Conservation (phyloP, 1,140 invertebrate genomes). For the Steinernema khuongi region DNA sequence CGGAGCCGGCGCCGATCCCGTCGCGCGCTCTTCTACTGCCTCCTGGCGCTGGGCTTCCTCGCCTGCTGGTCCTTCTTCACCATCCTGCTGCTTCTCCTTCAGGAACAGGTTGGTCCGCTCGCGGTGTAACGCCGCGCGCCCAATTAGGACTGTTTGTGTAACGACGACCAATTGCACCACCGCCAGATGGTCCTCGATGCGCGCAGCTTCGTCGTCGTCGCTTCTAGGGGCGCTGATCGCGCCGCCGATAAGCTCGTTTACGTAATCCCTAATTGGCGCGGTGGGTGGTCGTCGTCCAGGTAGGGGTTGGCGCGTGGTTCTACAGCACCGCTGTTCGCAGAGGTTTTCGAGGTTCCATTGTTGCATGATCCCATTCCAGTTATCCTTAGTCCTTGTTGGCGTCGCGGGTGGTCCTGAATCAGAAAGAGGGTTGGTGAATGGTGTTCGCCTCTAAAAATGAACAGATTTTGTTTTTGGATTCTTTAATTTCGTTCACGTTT, state of each 20-base stretch:
- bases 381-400: no score
- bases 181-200: not conserved
- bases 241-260: not conserved
- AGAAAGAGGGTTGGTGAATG: no score
- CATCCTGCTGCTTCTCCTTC: slow-evolving; percentile 1
- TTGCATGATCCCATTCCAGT: no score
- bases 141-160: slow-evolving; percentile 17
- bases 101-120: slow-evolving; percentile 6
- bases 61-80: slow-evolving; percentile 5
- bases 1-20: not conserved
- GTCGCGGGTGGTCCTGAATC: no score
- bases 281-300: not conserved
- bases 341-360: no score
- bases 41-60: not conserved
- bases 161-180: slow-evolving; percentile 1
- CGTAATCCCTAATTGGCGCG: slow-evolving; percentile 1
- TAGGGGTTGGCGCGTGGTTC: not conserved
- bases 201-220: not conserved
- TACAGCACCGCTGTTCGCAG: not conserved
- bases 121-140: slow-evolving; percentile 7
- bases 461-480: no score
- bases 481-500: no score
- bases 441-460: no score
- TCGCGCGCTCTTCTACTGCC: not conserved
- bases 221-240: not conserved